Evolutionary conservation across 2,797 vertebrate genomes (phyloP), one percentile per base, ranked within the genome.

Genomic region (Pantherophis vulpinus): DNA sequence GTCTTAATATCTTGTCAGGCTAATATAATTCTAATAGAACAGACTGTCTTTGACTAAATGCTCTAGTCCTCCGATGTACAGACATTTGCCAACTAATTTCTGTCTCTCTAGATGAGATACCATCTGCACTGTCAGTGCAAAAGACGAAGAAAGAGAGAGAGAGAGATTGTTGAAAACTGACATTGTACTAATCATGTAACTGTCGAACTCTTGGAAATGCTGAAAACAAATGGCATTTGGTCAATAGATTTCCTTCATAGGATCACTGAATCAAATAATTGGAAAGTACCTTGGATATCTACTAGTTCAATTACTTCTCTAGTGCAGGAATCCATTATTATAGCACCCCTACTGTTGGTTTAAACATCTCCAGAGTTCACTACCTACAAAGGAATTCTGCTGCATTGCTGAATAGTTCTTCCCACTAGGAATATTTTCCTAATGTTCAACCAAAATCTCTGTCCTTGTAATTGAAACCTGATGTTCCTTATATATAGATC

Each of bases 91-190:
- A 91, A 59, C 3, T 92, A 88, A 29, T 16, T 95, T 94, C 90
- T 83, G 66, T 87, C 92, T 4, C 6, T 93, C 63, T 56, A 89
- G 93, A 94, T 94, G 93, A 94, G 63, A 58, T 94, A 89, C 74
- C 92, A n/a, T 90, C 94, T 93, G 32, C 55, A 90, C 23, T 79
- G 25, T 32, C 56, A 61, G 92, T 18, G 92, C 9, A 61, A 88
- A 88, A 89, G 37, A 55, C 29, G 60, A 16, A 58, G 42, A 18
- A 1, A 66, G 18, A 92, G 47, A 88, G 56, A 87, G 51, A 27
- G 56, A 88, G 51, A 27, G 61, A 89, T 54, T 88, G 66, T 91
- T 94, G 60, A 89, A 95, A 96, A 93, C 0, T 54, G 70, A 11
- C 2, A 92, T n/a, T 59, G 92, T 42, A 8, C 87, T 93, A 60